phyloP scores from a whole-genome alignment of 2,113 vertebrate species.

The Oryzias curvinotus region DNA sequence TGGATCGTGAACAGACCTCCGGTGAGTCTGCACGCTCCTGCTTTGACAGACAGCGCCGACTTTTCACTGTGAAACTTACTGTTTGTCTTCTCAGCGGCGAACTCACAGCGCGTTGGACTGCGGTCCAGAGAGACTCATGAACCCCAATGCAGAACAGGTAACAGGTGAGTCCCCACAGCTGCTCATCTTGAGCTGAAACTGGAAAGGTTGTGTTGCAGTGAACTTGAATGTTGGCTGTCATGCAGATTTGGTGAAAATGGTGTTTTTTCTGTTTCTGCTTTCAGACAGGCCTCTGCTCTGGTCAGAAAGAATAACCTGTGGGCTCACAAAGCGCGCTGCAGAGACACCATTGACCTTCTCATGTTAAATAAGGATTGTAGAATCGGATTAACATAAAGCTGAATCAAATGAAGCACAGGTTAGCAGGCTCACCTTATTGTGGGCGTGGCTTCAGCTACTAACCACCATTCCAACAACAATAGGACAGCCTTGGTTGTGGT shows the following conservation, averaged over 20 bases:
- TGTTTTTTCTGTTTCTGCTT: slow-evolving; percentile 34
- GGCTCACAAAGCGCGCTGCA: too few relatives aligned
- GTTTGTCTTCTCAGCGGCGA: slow-evolving; percentile 75
- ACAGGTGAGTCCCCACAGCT: slow-evolving; percentile 68
- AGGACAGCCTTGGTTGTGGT: too few relatives aligned
- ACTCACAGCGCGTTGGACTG: slow-evolving; percentile 84
- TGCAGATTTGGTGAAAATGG: neutral
- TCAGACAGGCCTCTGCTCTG: slow-evolving; percentile 43
- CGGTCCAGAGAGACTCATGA: slow-evolving; percentile 83
- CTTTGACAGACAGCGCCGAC: neutral
- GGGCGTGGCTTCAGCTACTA: too few relatives aligned
- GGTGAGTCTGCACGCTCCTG: slow-evolving; percentile 68
- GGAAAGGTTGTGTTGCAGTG: neutral
- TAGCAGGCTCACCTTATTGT: too few relatives aligned
- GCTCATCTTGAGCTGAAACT: neutral
- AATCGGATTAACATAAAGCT: too few relatives aligned
- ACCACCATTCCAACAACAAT: too few relatives aligned
- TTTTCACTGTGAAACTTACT: neutral
- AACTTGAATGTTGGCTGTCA: too few relatives aligned
- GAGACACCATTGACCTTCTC: too few relatives aligned
- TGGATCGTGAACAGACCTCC: slow-evolving; percentile 92
- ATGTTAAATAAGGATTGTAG: too few relatives aligned
- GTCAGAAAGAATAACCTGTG: slow-evolving; percentile 1
- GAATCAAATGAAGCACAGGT: too few relatives aligned
- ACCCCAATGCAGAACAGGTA: slow-evolving; percentile 88